Evolutionary conservation across 2,113 vertebrate genomes (phyloP), one percentile per base, ranked within the genome.

Genomic region (Scalopus aquaticus): DNA sequence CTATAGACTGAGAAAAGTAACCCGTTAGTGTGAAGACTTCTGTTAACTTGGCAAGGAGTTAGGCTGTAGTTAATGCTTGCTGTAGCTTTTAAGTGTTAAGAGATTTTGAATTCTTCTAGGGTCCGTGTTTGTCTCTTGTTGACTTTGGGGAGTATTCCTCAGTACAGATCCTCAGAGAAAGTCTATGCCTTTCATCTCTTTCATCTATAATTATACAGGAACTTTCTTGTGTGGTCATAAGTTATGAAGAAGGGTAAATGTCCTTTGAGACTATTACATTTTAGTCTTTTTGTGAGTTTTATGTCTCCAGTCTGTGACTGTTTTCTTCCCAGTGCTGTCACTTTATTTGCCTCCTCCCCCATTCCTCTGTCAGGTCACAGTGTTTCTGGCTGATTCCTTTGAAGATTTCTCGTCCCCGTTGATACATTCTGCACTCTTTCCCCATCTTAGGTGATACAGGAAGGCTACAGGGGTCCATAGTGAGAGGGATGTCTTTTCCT

Each of bases 401-500:
- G 30, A 54, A 20, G 3, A 54, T 49, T 85, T n/a, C 30, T 86
- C 72, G 20, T 20, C 9, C 6, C 30, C 32, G 4, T 28, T 80
- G 37, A 86, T 79, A 5, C 73, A 49, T 1, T 6, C 2, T 6
- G 22, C 4, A 5, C 10, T 2, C 2, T 17, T 3, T 24, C 13
- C 24, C 17, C 12, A 24, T 42, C 35, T 81, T 81, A 56, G 35
- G 42, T 42, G n/a, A 80, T 9, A 73, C 1, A 80, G 65, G 91
- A 80, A 72, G 28, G 9, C 64, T 62, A 51, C 42, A 93, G 20
- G 22, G 32, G 15, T n/a, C 42, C 60, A 64, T 6, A 62, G 20
- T 87, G 64, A n/a, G 28, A 93, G 51, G 10, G 60, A 87, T 49
- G 13, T 22, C 64, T 44, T 72, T 72, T 79, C n/a, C 64, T 37